Percentiles rank a stretch among this genome's conserved stretches.
Evolutionary conservation across 2,888 invertebrate genomes (phyloP).

Genomic region (Agonopterix alstromeriana): DNA sequence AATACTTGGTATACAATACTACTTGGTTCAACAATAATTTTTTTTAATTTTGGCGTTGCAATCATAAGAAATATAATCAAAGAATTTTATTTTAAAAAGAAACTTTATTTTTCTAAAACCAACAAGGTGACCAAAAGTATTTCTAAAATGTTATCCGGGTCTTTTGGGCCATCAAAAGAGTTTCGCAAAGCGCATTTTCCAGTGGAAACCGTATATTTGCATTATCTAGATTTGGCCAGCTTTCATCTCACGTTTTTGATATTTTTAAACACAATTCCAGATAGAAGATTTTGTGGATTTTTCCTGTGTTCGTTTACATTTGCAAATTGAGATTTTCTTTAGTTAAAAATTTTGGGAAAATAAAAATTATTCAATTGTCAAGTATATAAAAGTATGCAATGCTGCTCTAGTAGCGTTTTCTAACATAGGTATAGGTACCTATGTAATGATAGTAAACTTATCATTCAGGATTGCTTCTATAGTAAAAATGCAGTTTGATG

Average conservation of each 20-base stretch:
- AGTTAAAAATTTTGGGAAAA: neutral
- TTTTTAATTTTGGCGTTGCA: too few species aligned
- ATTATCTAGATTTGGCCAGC: conserved; percentile 36
- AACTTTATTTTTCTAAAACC: too few species aligned
- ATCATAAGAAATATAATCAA: too few species aligned
- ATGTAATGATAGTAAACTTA: too few species aligned
- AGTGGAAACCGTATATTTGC: conserved; percentile 7
- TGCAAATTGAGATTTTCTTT: conserved; percentile 7
- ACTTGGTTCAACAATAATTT: too few species aligned
- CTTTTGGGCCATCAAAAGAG: conserved; percentile 4
- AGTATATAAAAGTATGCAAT: too few species aligned
- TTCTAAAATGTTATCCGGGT: conserved; percentile 1
- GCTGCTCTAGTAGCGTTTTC: too few species aligned
- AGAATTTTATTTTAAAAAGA: too few species aligned
- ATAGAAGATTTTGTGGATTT: conserved; percentile 51
- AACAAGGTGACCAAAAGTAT: neutral
- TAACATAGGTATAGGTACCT: too few species aligned
- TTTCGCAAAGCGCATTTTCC: conserved; percentile 7
- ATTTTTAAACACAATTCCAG: conserved; percentile 65
- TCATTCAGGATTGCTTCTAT: too few species aligned
- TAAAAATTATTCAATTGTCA: neutral
- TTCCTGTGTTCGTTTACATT: conserved; percentile 23
- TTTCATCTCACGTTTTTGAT: conserved; percentile 59
- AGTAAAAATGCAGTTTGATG: too few species aligned
- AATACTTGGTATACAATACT: too few species aligned